phyloP scores from a whole-genome alignment of 2,888 invertebrate species.

The Hypena proboscidalis region DNA sequence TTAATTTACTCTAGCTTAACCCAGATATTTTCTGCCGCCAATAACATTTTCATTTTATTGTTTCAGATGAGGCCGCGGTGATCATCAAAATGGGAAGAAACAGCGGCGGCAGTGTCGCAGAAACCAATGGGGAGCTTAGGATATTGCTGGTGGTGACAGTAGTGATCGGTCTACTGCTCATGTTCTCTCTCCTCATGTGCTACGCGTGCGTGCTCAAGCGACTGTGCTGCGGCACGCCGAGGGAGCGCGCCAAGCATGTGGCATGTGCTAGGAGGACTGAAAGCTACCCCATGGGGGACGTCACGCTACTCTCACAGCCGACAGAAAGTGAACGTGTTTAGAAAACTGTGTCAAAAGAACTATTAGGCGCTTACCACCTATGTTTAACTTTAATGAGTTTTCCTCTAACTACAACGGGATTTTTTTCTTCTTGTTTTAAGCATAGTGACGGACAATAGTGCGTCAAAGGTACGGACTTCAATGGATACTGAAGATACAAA shows the following conservation, averaged over 20 bases:
- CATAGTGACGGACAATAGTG: too few relatives aligned
- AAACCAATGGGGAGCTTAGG: conserved; percentile 84
- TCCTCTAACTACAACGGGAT: too few relatives aligned
- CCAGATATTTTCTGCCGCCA: too few relatives aligned
- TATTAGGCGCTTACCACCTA: too few relatives aligned
- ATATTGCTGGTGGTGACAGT: conserved; percentile 86
- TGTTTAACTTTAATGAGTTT: too few relatives aligned
- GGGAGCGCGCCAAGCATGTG: conserved; percentile 74
- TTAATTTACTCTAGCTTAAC: too few relatives aligned
- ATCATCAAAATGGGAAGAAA: conserved; percentile 69
- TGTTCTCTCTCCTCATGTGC: conserved; percentile 87
- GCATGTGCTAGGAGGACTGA: conserved; percentile 73
- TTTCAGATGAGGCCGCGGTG: conserved; percentile 56
- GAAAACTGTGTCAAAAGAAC: conserved; percentile 20
- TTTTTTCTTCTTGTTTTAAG: too few relatives aligned
- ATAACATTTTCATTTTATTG: conserved; percentile 16
- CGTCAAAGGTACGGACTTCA: too few relatives aligned
- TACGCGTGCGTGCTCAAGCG: conserved; percentile 88
- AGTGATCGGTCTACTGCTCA: conserved; percentile 84
- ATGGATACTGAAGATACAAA: too few relatives aligned
- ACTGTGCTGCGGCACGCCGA: conserved; percentile 85
- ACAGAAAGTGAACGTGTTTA: conserved; percentile 85
- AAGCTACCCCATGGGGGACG: conserved; percentile 86
- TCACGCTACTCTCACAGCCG: conserved; percentile 86
- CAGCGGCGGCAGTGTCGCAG: conserved; percentile 61